Evolutionary conservation across 2,888 invertebrate genomes (phyloP), one percentile per base, ranked within the genome.

Genomic region (Cerceris rybyensis): DNA sequence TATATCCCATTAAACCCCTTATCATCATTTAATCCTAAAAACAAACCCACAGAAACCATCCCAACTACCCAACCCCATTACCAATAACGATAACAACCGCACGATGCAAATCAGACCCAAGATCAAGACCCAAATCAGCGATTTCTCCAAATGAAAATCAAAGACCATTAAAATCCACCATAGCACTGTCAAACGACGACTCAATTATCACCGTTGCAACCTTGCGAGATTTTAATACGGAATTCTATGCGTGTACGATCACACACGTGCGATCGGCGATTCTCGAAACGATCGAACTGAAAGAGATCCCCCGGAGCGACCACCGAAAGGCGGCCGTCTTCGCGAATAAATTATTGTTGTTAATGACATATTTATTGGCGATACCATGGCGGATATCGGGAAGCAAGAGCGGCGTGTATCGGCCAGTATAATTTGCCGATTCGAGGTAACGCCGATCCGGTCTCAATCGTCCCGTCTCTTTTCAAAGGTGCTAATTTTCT

Each of bases 281-380:
- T 55, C 71, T 63, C 70, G 57, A 54, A 28, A 57, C 70, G 74
- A 69, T 42, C 49, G 43, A 49, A 49, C 52, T 28, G 28, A 54
- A 41, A 39, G 55, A 65, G 63, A 70, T 57, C 63, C 84, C 80
- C 81, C 41, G 63, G 57, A 63, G 81, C 80, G 73, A 73, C 52
- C 77, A 64, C 49, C 69, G 63, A 28, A 28, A 28, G 28, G 81
- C 73, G 78, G 75, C 83, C 73, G 81, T 81, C 75, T 68, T 64
- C 69, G 42, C 16, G 72, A 75, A 81, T 88, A 89, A 89, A 89
- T 88, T 88, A 87, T 87, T 79, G 68, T 85, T 78, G 70, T 79
- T 88, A 88, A 88, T 87, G 87, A 86, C 85, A 87, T 87, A 88
- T 88, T 88, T 88, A 88, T 88, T 63, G 86, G 69, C 77, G 75